Conservation (phyloP, 2,797 vertebrate genomes). For the Champsocephalus gunnari region DNA sequence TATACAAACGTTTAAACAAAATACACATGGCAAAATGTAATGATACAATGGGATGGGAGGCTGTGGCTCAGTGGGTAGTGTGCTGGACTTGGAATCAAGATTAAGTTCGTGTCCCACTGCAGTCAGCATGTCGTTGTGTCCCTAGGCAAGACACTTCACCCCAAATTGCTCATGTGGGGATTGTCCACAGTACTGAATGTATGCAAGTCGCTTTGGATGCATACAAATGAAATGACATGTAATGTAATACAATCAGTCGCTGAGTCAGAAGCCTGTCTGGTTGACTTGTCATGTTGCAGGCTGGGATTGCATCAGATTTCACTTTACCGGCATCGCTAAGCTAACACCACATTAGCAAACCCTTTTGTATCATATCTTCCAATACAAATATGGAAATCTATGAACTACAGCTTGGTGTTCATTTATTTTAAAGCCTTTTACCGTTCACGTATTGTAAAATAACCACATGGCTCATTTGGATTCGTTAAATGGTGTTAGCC, state of each 20-base stretch:
- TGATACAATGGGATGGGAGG: too few species aligned
- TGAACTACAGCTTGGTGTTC: rapidly evolving
- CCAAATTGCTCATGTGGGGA: too few species aligned
- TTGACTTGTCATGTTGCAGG: conserved; percentile 54
- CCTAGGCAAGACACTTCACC: too few species aligned
- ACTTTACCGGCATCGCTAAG: conserved; percentile 47
- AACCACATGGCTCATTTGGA: conserved; percentile 4
- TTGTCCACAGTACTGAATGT: too few species aligned
- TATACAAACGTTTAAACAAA: background rate
- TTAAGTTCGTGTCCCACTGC: too few species aligned
- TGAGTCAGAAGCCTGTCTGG: conserved; percentile 1
- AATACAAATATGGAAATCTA: rapidly evolving
- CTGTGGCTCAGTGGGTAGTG: too few species aligned
- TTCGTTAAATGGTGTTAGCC: conserved; percentile 20
- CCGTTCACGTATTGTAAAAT: background rate
- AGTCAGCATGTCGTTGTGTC: too few species aligned
- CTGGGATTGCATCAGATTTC: conserved; percentile 91
- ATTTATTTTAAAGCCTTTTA: background rate
- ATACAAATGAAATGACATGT: too few species aligned
- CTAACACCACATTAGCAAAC: conserved; percentile 22
- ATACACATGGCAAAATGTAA: background rate
- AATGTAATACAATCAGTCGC: too few species aligned
- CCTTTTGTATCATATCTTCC: too few species aligned
- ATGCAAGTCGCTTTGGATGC: too few species aligned
- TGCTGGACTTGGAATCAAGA: too few species aligned